phyloP scores from a whole-genome alignment of 2,888 invertebrate genomes.

The Sepiola atlantica region DNA sequence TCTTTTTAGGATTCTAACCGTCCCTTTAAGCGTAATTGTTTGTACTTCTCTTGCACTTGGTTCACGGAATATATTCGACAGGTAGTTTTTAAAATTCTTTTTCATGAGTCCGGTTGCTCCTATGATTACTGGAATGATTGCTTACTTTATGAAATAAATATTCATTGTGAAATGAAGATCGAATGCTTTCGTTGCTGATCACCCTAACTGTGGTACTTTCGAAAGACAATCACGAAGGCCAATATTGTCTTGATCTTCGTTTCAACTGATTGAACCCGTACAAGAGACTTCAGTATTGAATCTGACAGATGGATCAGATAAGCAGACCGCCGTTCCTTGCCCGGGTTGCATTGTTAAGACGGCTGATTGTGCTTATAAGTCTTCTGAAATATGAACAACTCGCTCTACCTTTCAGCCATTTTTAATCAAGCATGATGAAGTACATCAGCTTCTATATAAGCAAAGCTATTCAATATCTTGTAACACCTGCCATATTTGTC shows the following conservation, averaged over 20 bases:
- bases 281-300: not conserved
- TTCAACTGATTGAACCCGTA: not conserved
- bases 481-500: not conserved
- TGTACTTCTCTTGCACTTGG: too few relatives aligned
- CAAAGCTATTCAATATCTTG: not conserved
- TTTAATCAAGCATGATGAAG: conserved; percentile 10
- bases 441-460: not conserved
- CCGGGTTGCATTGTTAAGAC: not conserved
- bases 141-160: not conserved
- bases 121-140: not conserved
- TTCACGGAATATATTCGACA: too few relatives aligned
- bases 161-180: not conserved
- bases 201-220: not conserved
- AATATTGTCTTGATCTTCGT: not conserved
- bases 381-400: not conserved
- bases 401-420: not conserved
- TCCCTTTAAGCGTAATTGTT: too few relatives aligned
- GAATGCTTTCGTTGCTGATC: not conserved
- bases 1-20: too few relatives aligned
- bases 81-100: too few relatives aligned
- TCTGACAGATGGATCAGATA: not conserved
- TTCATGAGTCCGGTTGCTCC: too few relatives aligned
- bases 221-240: not conserved
- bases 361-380: not conserved
- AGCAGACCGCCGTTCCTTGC: not conserved